Evolutionary conservation across 2,113 vertebrate species (phyloP).

Genomic region (Oceanodroma tethys): DNA sequence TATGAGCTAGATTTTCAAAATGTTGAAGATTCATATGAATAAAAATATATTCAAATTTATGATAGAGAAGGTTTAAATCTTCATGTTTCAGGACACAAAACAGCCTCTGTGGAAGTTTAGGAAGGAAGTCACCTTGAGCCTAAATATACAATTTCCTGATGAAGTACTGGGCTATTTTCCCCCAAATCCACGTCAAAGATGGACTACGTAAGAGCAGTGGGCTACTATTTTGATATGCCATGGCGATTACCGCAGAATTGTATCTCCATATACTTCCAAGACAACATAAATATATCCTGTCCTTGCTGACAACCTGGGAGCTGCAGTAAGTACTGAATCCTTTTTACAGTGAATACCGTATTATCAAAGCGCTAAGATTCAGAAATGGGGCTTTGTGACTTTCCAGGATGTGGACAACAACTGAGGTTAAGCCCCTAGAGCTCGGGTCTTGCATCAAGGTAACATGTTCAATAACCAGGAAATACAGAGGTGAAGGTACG

Average conservation of each 20-base stretch:
- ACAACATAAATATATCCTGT: not conserved
- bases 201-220: not conserved
- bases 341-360: not conserved
- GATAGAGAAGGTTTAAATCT: not conserved
- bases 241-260: not conserved
- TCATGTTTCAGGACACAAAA: not conserved
- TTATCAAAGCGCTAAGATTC: not conserved
- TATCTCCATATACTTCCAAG: not conserved
- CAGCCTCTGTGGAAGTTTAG: not conserved
- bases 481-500: not conserved
- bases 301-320: not conserved
- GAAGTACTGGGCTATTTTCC: not conserved
- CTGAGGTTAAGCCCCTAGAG: not conserved
- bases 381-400: not conserved
- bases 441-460: not conserved
- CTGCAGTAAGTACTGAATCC: not conserved
- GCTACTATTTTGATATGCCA: not conserved
- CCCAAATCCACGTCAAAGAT: not conserved
- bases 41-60: not conserved
- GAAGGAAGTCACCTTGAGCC: not conserved
- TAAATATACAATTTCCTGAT: not conserved
- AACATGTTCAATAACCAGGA: not conserved
- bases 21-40: not conserved
- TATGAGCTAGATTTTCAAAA: not conserved
- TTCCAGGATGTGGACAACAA: not conserved